These are phyloP conservation scores for Tragulus kanchil DNA, from an alignment of 2,113 vertebrate genomes.

Conservation along the genomic window DNA sequence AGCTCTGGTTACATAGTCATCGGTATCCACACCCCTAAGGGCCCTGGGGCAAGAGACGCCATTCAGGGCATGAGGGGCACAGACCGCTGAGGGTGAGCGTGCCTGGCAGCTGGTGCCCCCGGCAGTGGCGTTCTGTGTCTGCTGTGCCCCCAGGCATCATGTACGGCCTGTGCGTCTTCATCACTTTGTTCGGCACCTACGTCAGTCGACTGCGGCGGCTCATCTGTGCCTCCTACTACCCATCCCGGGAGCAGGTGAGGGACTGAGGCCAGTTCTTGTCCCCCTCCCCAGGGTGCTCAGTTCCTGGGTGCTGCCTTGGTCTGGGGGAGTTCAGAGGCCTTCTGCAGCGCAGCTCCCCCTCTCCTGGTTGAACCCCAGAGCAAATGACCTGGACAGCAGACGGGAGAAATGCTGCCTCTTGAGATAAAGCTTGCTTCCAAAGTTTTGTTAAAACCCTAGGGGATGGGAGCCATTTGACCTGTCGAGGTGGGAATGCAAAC, in stretches of 20 bases:
- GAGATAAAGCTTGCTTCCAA: background rate
- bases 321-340: background rate
- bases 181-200: constrained; percentile 86
- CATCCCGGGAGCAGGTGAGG: constrained; percentile 90
- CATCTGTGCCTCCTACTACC: constrained; percentile 91
- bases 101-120: background rate
- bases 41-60: rapidly evolving
- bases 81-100: background rate
- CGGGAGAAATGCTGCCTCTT: background rate
- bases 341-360: background rate
- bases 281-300: background rate
- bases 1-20: constrained; percentile 81
- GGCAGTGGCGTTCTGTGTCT: rapidly evolving
- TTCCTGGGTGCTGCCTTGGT: background rate
- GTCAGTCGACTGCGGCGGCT: constrained; percentile 87
- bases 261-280: rapidly evolving
- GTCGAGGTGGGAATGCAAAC: background rate
- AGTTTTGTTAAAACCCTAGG: background rate
- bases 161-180: constrained; percentile 89
- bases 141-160: constrained; percentile 87
- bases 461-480: background rate
- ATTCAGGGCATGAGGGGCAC: background rate
- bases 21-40: constrained; percentile 78
- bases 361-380: background rate
- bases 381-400: background rate